Conservation (phyloP, 2,113 vertebrate species). For the Chaetura pelagica region DNA sequence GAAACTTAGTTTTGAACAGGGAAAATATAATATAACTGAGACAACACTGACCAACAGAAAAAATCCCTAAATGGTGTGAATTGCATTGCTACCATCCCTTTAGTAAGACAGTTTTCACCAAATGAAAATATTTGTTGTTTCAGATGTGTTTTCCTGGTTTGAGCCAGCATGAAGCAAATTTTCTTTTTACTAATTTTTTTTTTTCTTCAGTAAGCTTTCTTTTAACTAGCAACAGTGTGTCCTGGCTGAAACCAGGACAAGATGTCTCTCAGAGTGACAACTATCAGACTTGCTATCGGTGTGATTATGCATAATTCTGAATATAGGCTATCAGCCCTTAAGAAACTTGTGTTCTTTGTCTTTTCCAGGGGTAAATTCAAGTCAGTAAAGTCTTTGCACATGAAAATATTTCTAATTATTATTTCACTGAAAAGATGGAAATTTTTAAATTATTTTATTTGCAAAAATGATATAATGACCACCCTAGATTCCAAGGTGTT, state of each 20-base stretch:
- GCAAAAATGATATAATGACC: background rate
- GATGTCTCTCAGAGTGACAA: background rate
- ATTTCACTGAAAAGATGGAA: background rate
- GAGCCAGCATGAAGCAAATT: no score
- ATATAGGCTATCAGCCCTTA: background rate
- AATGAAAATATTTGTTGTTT: conserved; percentile 23
- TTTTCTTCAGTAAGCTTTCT: no score
- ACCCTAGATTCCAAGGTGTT: background rate
- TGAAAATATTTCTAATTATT: background rate
- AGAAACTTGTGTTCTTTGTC: background rate
- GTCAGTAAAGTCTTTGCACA: background rate
- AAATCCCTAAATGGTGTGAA: background rate
- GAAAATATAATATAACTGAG: background rate
- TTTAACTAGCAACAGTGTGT: no score
- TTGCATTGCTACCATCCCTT: background rate
- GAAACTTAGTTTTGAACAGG: background rate
- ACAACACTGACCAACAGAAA: background rate
- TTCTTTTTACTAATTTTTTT: no score
- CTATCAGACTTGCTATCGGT: background rate
- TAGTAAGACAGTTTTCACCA: background rate
- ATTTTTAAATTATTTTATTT: background rate
- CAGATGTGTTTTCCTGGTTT: no score
- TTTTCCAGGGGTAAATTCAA: background rate
- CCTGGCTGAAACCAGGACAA: no score
- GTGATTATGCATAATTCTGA: background rate